Conservation (phyloP, 2,113 vertebrate species). For the Pogonocichla stellata region DNA sequence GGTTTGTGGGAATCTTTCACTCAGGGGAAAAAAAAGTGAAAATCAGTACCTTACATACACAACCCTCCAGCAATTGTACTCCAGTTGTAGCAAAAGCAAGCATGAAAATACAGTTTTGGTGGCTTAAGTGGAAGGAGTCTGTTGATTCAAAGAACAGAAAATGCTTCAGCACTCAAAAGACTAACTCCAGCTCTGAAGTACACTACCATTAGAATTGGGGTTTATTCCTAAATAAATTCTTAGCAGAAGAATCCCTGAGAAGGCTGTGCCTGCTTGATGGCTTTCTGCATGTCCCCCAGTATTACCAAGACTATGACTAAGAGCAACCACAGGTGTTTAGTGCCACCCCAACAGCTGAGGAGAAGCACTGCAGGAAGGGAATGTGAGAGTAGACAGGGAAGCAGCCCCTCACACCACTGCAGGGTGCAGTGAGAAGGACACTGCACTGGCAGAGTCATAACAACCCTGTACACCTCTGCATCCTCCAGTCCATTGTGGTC, state of each 20-base stretch:
- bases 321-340: neutral
- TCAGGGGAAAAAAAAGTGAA: rapidly evolving
- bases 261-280: neutral
- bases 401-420: neutral
- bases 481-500: neutral
- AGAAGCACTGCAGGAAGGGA: neutral
- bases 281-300: rapidly evolving
- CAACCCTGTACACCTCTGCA: neutral
- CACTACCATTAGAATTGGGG: neutral
- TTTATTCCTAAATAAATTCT: neutral
- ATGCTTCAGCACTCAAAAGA: neutral
- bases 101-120: neutral
- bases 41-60: neutral
- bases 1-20: neutral
- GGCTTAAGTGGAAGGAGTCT: neutral
- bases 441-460: neutral
- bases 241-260: neutral
- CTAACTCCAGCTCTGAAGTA: neutral
- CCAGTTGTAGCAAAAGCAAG: neutral
- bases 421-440: neutral
- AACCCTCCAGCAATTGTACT: neutral
- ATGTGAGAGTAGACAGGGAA: neutral
- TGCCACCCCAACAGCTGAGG: neutral
- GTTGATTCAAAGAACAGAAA: neutral
- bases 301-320: neutral